Percentiles rank a stretch among this genome's conserved stretches.
Evolutionary conservation across 2,797 vertebrate species (phyloP).

Genomic region (Eospalax fontanierii): DNA sequence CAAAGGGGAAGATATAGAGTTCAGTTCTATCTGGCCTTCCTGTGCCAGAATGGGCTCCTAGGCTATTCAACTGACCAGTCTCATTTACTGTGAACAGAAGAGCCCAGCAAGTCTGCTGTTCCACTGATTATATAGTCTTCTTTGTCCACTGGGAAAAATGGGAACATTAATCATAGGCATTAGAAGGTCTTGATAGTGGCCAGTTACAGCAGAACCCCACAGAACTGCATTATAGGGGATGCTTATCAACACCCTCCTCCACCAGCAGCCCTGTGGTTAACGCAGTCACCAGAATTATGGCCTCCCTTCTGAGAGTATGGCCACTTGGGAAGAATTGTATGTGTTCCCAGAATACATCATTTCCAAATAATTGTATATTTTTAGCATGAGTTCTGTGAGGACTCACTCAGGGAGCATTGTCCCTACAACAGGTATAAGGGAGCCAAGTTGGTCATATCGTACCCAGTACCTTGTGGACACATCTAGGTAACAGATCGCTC

Average conservation of each 20-base stretch:
- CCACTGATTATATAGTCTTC: neutral
- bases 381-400: neutral
- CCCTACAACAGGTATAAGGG: neutral
- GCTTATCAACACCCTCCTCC: neutral
- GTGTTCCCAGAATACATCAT: neutral
- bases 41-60: neutral
- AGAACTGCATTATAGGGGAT: neutral
- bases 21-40: neutral
- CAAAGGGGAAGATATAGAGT: accelerated
- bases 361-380: neutral
- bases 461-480: accelerated
- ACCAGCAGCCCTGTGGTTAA: neutral
- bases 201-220: neutral
- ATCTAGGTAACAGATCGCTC: neutral
- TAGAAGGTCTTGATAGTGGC: neutral
- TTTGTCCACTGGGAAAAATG: neutral
- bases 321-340: neutral
- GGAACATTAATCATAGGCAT: neutral
- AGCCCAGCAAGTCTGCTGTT: neutral
- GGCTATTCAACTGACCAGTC: neutral
- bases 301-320: neutral
- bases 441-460: accelerated
- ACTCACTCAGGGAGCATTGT: neutral
- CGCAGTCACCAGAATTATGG: neutral
- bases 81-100: neutral